These are phyloP conservation scores for Trachelus iudaicus DNA, from an alignment of 2,888 invertebrate species.

Conservation along the genomic window DNA sequence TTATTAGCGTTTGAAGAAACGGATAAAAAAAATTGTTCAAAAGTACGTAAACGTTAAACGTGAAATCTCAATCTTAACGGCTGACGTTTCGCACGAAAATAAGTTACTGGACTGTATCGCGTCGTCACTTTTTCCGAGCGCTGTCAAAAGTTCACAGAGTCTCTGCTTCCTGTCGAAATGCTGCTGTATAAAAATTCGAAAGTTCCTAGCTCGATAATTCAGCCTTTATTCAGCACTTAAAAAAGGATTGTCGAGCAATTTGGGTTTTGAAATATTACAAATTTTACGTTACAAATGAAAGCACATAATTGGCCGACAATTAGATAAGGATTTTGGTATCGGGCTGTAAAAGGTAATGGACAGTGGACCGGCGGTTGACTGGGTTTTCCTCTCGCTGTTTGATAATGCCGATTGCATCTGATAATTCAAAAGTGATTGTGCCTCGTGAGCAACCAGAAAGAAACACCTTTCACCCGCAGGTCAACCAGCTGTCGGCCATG, in stretches of 20 bases:
- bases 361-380: background rate
- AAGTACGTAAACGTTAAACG: background rate
- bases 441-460: slow-evolving; percentile 12
- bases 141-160: too few relatives aligned
- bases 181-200: background rate
- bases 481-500: slow-evolving; percentile 37
- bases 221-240: too few relatives aligned
- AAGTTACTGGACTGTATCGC: background rate
- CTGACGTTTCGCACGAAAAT: background rate
- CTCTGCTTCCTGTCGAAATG: too few relatives aligned
- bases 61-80: background rate
- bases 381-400: background rate
- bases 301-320: background rate
- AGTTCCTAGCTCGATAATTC: background rate
- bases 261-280: background rate
- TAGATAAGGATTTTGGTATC: background rate
- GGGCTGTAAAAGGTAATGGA: background rate
- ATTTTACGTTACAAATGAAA: background rate
- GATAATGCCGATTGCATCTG: background rate
- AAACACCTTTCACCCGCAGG: slow-evolving; percentile 39
- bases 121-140: background rate
- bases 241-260: too few relatives aligned
- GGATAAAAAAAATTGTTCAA: background rate
- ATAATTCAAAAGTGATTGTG: slow-evolving; percentile 15
- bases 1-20: background rate